Conservation (phyloP, 2,113 vertebrate species). For the Crotalus horridus region DNA sequence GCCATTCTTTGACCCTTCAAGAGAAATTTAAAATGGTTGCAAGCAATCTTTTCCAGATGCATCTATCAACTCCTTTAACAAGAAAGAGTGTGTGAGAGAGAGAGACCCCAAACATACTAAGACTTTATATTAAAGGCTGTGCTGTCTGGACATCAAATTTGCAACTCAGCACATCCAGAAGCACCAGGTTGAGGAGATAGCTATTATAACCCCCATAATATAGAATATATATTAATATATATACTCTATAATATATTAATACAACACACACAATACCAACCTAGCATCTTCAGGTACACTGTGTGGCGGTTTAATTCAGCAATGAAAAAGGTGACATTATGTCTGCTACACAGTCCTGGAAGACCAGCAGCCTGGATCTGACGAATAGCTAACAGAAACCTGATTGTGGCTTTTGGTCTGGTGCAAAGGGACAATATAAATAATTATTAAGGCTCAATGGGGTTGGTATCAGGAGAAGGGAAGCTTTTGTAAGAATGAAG, state of each 20-base stretch:
- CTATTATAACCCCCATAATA: too few relatives aligned
- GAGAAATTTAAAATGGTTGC: background rate
- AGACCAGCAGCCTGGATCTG: background rate
- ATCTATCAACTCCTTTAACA: background rate
- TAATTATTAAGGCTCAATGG: background rate
- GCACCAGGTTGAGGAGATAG: too few relatives aligned
- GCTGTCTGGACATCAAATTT: too few relatives aligned
- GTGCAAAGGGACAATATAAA: background rate
- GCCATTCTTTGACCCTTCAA: background rate
- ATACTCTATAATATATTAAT: background rate
- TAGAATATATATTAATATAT: too few relatives aligned
- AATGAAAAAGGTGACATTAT: background rate
- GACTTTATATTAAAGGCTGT: too few relatives aligned
- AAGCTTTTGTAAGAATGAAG: background rate
- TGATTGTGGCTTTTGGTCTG: background rate
- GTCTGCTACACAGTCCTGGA: background rate
- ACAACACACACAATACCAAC: background rate
- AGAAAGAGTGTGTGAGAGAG: too few relatives aligned
- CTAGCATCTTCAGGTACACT: background rate
- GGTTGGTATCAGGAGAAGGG: background rate
- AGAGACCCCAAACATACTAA: too few relatives aligned
- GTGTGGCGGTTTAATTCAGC: background rate
- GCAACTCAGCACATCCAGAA: too few relatives aligned
- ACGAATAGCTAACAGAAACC: background rate
- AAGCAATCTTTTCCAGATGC: background rate